Conservation (phyloP, 2,113 vertebrate species). For the Seriola aureovittata region DNA sequence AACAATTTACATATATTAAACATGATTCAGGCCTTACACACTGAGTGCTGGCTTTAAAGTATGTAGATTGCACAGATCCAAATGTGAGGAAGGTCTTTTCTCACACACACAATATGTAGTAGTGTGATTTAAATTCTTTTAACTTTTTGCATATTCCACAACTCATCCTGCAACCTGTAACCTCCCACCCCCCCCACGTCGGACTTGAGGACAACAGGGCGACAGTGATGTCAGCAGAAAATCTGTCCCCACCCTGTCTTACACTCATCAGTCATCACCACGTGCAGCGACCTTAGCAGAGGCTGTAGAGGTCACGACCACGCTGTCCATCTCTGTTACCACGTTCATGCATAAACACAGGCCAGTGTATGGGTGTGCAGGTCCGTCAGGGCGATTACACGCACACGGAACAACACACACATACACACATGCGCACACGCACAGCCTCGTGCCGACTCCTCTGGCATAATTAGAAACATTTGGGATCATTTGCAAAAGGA, state of each 20-base stretch:
- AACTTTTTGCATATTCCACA: background rate
- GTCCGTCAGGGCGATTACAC: constrained; percentile 53
- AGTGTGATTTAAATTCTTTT: background rate
- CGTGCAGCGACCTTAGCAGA: constrained; percentile 63
- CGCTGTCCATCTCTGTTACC: constrained; percentile 65
- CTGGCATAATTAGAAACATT: constrained; percentile 85
- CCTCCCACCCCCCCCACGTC: background rate
- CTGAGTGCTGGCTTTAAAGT: background rate
- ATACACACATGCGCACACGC: constrained; percentile 18
- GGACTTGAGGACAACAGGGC: constrained; percentile 1
- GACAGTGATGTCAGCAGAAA: constrained; percentile 28
- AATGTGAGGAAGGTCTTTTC: background rate
- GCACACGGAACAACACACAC: constrained; percentile 28
- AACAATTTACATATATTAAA: constrained; percentile 19
- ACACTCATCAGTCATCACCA: constrained; percentile 57
- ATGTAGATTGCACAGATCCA: background rate
- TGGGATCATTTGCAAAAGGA: constrained; percentile 83
- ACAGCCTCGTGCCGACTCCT: constrained; percentile 77
- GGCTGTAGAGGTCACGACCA: constrained; percentile 59
- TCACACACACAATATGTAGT: background rate
- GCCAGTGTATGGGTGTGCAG: constrained; percentile 59
- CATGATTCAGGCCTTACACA: background rate
- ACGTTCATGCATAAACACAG: constrained; percentile 67
- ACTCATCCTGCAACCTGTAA: background rate
- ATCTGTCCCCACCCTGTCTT: constrained; percentile 29